A percentile compares a stretch with the other conserved stretches of the same genome.
Evolutionary conservation across 2,888 invertebrate species (phyloP).

Genomic region (Leptinotarsa peninsularis): DNA sequence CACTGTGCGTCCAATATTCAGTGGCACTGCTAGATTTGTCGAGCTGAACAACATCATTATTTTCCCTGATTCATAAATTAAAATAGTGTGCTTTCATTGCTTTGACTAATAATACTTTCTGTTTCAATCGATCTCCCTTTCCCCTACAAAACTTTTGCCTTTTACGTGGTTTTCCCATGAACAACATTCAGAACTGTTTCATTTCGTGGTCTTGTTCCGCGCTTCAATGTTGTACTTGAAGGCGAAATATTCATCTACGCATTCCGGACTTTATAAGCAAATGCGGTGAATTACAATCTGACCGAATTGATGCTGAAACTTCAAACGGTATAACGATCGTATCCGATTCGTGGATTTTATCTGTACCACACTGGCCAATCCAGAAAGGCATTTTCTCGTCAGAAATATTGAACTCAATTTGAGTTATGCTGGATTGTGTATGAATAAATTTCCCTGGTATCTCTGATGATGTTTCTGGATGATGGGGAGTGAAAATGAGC

Average conservation of each 20-base stretch:
- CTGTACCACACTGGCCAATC: background rate
- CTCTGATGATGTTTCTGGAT: background rate
- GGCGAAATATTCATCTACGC: too few species aligned
- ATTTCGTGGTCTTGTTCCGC: background rate
- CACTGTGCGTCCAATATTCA: too few species aligned
- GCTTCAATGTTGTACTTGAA: background rate
- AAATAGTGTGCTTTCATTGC: too few species aligned
- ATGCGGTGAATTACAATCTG: background rate
- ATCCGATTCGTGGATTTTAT: background rate
- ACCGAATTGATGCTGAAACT: background rate
- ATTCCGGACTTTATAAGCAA: background rate
- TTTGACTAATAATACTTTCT: too few species aligned
- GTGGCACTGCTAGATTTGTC: too few species aligned
- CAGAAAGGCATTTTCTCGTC: background rate
- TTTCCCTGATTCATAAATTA: too few species aligned
- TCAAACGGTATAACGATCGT: background rate
- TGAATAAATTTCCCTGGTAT: background rate
- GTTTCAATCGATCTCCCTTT: too few species aligned
- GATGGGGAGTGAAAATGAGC: too few species aligned
- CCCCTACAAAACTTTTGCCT: too few species aligned
- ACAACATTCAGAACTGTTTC: background rate
- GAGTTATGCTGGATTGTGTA: background rate
- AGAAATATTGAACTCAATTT: background rate
- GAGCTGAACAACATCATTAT: too few species aligned
- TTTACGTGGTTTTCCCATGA: too few species aligned